Conservation (phyloP, 2,797 vertebrate species). For the Danio jaintianensis region DNA sequence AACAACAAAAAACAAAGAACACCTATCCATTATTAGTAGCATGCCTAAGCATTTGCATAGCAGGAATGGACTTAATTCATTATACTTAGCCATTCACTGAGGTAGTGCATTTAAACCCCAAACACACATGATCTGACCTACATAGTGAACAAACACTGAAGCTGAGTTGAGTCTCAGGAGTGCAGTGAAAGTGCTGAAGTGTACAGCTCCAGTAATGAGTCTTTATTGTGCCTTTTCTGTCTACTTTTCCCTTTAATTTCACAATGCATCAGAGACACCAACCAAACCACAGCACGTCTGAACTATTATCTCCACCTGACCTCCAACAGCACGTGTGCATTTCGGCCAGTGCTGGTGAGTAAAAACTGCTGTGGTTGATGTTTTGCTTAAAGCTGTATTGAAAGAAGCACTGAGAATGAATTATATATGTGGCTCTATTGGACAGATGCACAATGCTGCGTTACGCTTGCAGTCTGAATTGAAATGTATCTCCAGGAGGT, state of each 20-base stretch:
- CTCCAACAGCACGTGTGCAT: not conserved
- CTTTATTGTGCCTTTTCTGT: constrained; percentile 28
- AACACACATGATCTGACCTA: constrained; percentile 12
- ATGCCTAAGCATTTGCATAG: too few species aligned
- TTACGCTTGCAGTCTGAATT: not conserved
- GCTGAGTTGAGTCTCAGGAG: constrained; percentile 8
- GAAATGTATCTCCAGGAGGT: not conserved
- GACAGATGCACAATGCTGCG: not conserved
- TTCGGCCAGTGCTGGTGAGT: not conserved
- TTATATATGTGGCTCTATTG: constrained; percentile 11
- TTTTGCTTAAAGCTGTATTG: not conserved
- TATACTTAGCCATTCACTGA: not conserved
- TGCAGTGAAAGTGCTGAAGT: constrained; percentile 35
- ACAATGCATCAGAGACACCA: not conserved
- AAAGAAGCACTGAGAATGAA: constrained; percentile 9
- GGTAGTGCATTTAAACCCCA: not conserved
- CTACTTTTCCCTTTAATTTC: not conserved
- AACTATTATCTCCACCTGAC: constrained; percentile 3
- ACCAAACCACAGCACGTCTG: not conserved
- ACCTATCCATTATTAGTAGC: not conserved
- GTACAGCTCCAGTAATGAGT: constrained; percentile 15
- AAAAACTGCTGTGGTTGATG: constrained; percentile 2
- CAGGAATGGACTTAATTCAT: not conserved
- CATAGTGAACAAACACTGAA: constrained; percentile 15
- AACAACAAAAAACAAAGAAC: too few species aligned